These are phyloP conservation scores for Enteromius treurensis DNA, from an alignment of 2,797 vertebrate species.

Conservation along the genomic window DNA sequence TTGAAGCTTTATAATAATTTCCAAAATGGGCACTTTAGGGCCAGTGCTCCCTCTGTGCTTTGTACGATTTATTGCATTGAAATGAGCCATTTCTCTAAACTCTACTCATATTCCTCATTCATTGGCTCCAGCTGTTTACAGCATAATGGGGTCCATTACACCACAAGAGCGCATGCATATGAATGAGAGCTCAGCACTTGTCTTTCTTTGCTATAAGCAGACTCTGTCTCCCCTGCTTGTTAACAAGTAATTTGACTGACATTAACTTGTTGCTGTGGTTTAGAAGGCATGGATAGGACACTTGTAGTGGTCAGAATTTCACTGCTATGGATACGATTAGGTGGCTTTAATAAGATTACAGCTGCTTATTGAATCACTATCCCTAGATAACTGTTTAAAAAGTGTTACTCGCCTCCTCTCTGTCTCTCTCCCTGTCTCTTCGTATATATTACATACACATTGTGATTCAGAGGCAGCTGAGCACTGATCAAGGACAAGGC, in stretches of 20 bases:
- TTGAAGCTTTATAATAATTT: slow-evolving; percentile 4
- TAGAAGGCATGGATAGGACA: neutral
- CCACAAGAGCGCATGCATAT: slow-evolving; percentile 7
- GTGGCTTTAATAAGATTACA: slow-evolving; percentile 55
- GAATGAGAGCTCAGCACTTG: slow-evolving; percentile 17
- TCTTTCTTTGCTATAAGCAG: neutral
- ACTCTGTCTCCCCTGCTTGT: neutral
- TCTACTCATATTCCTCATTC: slow-evolving; percentile 31
- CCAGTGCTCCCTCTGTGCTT: slow-evolving; percentile 29
- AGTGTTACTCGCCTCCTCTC: slow-evolving; percentile 40
- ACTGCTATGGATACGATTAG: slow-evolving; percentile 42
- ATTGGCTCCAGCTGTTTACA: slow-evolving; percentile 26
- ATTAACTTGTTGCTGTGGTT: slow-evolving; percentile 33
- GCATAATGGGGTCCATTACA: slow-evolving; percentile 41
- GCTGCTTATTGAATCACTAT: slow-evolving; percentile 38
- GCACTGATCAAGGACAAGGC: slow-evolving; percentile 44
- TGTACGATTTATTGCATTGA: slow-evolving; percentile 25
- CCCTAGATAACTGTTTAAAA: slow-evolving; percentile 50
- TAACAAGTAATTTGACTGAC: slow-evolving; percentile 28
- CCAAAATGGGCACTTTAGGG: slow-evolving; percentile 31
- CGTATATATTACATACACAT: neutral
- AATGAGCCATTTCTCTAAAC: slow-evolving; percentile 36
- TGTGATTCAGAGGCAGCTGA: slow-evolving; percentile 31
- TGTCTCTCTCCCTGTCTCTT: neutral
- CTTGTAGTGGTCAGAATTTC: slow-evolving; percentile 30